phyloP scores from a whole-genome alignment of 1,140 invertebrate species.

The Maniola jurtina region DNA sequence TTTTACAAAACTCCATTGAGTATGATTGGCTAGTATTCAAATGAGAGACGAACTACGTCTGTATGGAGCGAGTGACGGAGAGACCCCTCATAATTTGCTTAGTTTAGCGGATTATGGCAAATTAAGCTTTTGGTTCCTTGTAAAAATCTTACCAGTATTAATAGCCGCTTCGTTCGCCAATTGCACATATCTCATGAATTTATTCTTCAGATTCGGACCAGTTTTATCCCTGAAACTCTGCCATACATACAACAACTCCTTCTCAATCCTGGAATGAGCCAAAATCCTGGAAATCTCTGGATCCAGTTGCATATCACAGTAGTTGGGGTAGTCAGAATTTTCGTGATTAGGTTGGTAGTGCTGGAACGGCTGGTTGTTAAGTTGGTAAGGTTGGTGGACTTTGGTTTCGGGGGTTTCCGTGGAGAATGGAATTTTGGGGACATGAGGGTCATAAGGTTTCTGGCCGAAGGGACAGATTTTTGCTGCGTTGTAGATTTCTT shows the following conservation, averaged over 20 bases:
- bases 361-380: slow-evolving; percentile 53
- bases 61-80: too few relatives aligned
- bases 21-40: too few relatives aligned
- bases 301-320: slow-evolving; percentile 85
- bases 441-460: slow-evolving; percentile 66
- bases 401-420: slow-evolving; percentile 37
- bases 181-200: slow-evolving; percentile 88
- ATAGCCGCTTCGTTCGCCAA: slow-evolving; percentile 89
- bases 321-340: slow-evolving; percentile 56
- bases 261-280: slow-evolving; percentile 85
- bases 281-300: slow-evolving; percentile 84
- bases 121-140: too few relatives aligned
- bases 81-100: too few relatives aligned
- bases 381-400: slow-evolving; percentile 44
- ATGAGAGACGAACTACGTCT: too few relatives aligned
- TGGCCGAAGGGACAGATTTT: slow-evolving; percentile 84
- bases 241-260: slow-evolving; percentile 88
- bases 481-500: slow-evolving; percentile 86
- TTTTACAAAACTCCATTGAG: too few relatives aligned
- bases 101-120: too few relatives aligned
- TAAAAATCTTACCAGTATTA: slow-evolving; percentile 83
- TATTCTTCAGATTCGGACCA: slow-evolving; percentile 86
- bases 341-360: slow-evolving; percentile 50
- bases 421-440: slow-evolving; percentile 40
- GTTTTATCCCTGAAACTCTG: slow-evolving; percentile 87